Base-by-base conservation (phyloP, 2,797 vertebrate genomes). In the Sebastes matsubarae region DNA sequence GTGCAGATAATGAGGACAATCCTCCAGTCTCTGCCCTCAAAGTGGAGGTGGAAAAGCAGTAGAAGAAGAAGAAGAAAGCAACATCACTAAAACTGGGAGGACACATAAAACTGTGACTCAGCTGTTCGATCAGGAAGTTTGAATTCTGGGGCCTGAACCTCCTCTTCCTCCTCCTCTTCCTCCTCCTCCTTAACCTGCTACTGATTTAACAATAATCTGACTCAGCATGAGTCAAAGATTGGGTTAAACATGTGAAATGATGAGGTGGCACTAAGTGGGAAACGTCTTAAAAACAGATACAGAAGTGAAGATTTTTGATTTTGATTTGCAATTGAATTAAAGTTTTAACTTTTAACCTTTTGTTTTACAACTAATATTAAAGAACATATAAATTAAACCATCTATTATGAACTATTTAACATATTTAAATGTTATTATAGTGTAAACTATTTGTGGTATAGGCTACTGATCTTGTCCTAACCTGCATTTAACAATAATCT, bases 221-320 rank as follows among this genome's bases (percentile, higher is more conserved):
- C 87, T 87, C 83, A 85, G 74, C 76, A 78, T 67, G 82, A 88
- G 30, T 88, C 77, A 86, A 69, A 81, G 13, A 77, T 27, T 50
- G 72, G 58, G 46, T 68, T 58, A 13, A 54, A 63, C 29, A 14
- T 76, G 1, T 66, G 4, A 55, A 75, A 86, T 74, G 81, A 81
- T 85, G 76, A 91, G 74, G 54, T 80, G 74, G 78, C 83, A 77
- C 30, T 36, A 13, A 36, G 34, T 36, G 34, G 11, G 34, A 36
- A 36, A 36, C 4, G 11, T 36, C 34, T 36, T 36, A 12, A 36
- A 36, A 36, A 36, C 34, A 36, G 11, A 36, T 36, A 36, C 11
- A 36, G 13, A 36, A 12, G 34, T 13, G 34, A 36, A 0, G 34
- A 36, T 36, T 36, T 36, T 36, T 36, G 34, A 36, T 36, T 36